These are phyloP conservation scores for Etheostoma nigrum DNA, from an alignment of 2,797 vertebrate genomes.

Conservation along the genomic window DNA sequence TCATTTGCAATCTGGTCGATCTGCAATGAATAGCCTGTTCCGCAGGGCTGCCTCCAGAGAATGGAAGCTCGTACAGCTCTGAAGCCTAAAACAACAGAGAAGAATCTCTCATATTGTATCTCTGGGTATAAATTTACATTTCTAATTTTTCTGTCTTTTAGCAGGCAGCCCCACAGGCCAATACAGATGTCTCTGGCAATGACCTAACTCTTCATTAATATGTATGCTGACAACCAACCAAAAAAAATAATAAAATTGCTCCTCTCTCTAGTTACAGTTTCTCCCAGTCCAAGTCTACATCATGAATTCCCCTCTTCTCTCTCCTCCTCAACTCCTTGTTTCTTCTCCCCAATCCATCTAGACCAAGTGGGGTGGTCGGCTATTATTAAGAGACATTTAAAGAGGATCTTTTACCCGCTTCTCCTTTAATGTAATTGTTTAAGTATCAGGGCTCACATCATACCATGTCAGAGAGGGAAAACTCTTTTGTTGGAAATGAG, in stretches of 20 bases:
- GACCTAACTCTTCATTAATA: conserved; percentile 86
- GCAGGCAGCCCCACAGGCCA: conserved; percentile 75
- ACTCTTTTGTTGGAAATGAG: conserved; percentile 72
- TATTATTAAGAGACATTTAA: conserved; percentile 76
- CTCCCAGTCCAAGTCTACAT: conserved; percentile 64
- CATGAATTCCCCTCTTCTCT: conserved; percentile 59
- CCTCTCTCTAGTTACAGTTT: conserved; percentile 75
- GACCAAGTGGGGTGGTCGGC: conserved; percentile 68
- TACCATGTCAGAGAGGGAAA: conserved; percentile 73
- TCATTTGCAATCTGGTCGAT: conserved; percentile 82
- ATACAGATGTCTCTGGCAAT: conserved; percentile 84
- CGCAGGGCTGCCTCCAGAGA: conserved; percentile 78
- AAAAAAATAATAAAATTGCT: conserved; percentile 79
- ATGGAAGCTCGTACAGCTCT: conserved; percentile 71
- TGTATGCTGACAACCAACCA: conserved; percentile 84
- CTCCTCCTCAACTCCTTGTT: conserved; percentile 49
- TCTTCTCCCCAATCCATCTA: conserved; percentile 63
- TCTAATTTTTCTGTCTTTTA: conserved; percentile 82
- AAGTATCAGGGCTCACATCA: conserved; percentile 80
- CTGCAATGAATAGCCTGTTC: conserved; percentile 81
- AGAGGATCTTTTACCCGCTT: conserved; percentile 72
- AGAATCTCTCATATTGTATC: conserved; percentile 81
- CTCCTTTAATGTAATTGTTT: conserved; percentile 79
- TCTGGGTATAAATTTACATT: conserved; percentile 83
- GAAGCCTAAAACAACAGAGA: conserved; percentile 78